Base-by-base conservation (phyloP, 92 coral and sea anemone species). In the Micromussa lordhowensis region DNA sequence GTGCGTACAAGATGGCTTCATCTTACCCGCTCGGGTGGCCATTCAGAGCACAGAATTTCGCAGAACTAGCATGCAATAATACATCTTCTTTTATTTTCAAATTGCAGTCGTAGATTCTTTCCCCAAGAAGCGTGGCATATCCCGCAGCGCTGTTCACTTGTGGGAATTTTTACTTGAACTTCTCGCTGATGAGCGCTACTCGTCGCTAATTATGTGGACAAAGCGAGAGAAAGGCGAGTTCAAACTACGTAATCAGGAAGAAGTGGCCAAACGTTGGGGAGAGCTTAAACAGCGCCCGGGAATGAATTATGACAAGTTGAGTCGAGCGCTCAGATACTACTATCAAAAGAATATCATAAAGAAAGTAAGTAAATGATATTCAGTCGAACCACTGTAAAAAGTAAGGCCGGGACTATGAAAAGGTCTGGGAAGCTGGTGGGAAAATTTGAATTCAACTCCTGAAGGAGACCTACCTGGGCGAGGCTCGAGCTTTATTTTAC, bases 191-290 rank as follows among this genome's bases (percentile, higher is more conserved):
- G 95, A 97, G 34, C 92, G 94, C 15, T 94, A 93, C 40, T 29
- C 94, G 9, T 90, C 94, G 19, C 75, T 96, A 85, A 94, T 96
- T 74, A 77, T 82, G 83, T 97, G 99, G 99, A 94, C 98, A 57
- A 92, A 93, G 73, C 94, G 92, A 68, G 95, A 93, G 12, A 89
- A 92, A 40, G 88, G 95, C 71, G 98, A 96, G 31, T 97, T 97
- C 82, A 93, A 93, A 66, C 87, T 97, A 21, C 92, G 94, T 30
- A 95, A 97, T 59, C 98, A 95, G 73, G 99, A 96, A 58, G 99
- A 97, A 85, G 95, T 95, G 12, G 99, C 99, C 17, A 95, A 93
- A 54, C 91, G 98, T 53, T 97, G 99, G 99, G 99, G 99, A 35
- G 89, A 91, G 71, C 84, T 97, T 48, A 97, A 97, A 78, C 98